Evolutionary conservation across 2,797 vertebrate genomes (phyloP).

Genomic region (Sebastes diaconus): DNA sequence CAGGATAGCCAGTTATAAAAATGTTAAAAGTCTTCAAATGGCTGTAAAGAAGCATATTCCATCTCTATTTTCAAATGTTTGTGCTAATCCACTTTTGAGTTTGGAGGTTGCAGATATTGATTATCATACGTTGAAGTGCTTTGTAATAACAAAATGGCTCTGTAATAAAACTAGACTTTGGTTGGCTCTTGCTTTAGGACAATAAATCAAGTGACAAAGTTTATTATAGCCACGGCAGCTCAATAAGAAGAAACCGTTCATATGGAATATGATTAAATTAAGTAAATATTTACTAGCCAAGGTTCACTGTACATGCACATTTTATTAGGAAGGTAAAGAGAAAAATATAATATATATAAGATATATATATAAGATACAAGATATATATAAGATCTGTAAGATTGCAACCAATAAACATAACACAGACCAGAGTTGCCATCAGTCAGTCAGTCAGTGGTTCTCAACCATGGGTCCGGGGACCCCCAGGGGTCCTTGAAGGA

Average conservation of each 20-base stretch:
- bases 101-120: conserved; percentile 7
- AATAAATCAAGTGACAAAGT: conserved; percentile 19
- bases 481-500: no score
- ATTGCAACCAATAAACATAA: not conserved
- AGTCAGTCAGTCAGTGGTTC: not conserved
- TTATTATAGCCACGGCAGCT: not conserved
- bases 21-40: not conserved
- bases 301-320: not conserved
- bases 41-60: not conserved
- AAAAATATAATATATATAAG: not conserved
- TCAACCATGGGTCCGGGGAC: no score
- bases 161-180: conserved; percentile 11
- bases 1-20: not conserved
- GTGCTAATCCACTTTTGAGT: conserved; percentile 26
- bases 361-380: no score
- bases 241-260: not conserved
- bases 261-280: not conserved
- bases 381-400: no score
- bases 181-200: conserved; percentile 5
- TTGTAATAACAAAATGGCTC: conserved; percentile 4
- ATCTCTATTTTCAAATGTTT: not conserved
- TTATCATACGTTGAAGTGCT: conserved; percentile 1
- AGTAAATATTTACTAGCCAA: not conserved
- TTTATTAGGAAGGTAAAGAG: not conserved
- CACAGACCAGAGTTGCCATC: not conserved